Percentiles rank a stretch among this genome's conserved stretches.
These are phyloP conservation scores for Phallusia fumigata DNA, from an alignment of 23 tunicate species.

Conservation along the genomic window DNA sequence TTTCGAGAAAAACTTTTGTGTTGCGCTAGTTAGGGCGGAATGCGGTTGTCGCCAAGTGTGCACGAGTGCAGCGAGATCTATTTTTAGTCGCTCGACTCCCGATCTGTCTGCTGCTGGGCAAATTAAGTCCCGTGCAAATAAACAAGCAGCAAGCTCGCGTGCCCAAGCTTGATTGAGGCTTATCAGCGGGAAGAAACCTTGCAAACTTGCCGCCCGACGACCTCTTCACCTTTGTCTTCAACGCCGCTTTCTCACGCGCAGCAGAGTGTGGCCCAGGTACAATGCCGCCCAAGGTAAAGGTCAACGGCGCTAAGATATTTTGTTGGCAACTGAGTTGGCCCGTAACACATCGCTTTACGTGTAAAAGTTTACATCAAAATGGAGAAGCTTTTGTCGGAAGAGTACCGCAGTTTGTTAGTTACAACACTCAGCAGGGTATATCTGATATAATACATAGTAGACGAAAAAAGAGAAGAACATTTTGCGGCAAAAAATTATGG, in stretches of 20 bases:
- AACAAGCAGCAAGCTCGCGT: background rate
- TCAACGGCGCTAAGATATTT: background rate
- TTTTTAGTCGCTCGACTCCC: background rate
- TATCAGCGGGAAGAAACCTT: slow-evolving; percentile 8
- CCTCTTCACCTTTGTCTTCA: background rate
- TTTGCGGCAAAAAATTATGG: too few species aligned
- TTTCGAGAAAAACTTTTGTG: background rate
- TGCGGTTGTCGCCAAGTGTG: background rate
- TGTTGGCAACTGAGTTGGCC: too few species aligned
- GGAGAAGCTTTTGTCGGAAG: too few species aligned
- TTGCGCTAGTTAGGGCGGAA: background rate
- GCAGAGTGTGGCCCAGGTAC: background rate
- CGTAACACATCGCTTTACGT: too few species aligned
- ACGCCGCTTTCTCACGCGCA: slow-evolving; percentile 3
- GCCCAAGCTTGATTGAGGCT: slow-evolving; percentile 12
- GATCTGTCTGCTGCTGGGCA: background rate
- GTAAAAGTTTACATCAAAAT: too few species aligned
- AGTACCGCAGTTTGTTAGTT: too few species aligned
- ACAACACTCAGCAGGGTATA: too few species aligned
- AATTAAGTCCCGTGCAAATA: slow-evolving; percentile 10
- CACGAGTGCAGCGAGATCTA: background rate
- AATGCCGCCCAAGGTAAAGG: background rate
- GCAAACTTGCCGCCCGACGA: slow-evolving; percentile 2
- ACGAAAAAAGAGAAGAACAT: too few species aligned
- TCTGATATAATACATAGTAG: too few species aligned